Evolutionary conservation across 64 coral and sea anemone species (phyloP).

Genomic region (Actinia tenebrosa): DNA sequence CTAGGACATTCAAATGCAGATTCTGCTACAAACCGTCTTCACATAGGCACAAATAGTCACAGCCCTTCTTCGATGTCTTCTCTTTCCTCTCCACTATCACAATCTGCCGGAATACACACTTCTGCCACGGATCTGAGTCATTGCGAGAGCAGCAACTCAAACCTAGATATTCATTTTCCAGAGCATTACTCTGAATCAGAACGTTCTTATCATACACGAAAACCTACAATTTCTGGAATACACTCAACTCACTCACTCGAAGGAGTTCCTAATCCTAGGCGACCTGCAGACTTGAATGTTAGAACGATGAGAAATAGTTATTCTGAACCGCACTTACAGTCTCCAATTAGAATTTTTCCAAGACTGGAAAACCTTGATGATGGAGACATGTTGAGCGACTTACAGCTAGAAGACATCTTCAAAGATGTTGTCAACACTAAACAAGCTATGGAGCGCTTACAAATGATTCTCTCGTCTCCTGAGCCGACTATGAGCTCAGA

Average conservation of each 20-base stretch:
- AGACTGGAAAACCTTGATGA: not conserved
- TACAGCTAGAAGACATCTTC: slow-evolving; percentile 58
- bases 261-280: not conserved
- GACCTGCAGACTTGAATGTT: no score
- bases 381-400: slow-evolving; percentile 6
- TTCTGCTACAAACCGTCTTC: not conserved
- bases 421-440: slow-evolving; percentile 65
- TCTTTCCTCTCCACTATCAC: slow-evolving; percentile 7
- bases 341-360: not conserved
- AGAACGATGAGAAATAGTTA: slow-evolving; percentile 46
- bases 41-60: not conserved
- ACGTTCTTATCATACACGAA: not conserved
- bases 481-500: slow-evolving; percentile 17
- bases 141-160: not conserved
- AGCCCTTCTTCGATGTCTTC: not conserved
- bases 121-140: slow-evolving; percentile 13
- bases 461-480: slow-evolving; percentile 36
- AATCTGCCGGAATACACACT: not conserved
- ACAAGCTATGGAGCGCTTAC: slow-evolving; percentile 49
- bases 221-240: slow-evolving; percentile 44
- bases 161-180: not conserved
- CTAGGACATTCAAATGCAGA: not conserved
- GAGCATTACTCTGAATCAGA: not conserved
- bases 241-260: slow-evolving; percentile 49
- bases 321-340: slow-evolving; percentile 47